phyloP scores from a whole-genome alignment of 2,888 invertebrate species.

The Cephalotes varians region DNA sequence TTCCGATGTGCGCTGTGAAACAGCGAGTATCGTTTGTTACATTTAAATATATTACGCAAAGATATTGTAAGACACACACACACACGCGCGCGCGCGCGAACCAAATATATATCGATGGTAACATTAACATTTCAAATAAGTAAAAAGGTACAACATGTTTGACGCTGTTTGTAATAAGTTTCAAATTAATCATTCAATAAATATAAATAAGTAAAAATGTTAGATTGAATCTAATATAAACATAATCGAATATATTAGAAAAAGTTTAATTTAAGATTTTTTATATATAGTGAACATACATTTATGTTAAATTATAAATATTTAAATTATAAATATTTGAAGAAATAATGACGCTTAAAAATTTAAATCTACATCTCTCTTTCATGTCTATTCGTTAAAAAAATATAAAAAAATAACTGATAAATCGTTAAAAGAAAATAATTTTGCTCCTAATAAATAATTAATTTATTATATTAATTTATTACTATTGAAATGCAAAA shows the following conservation, averaged over 20 bases:
- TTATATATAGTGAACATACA: background rate
- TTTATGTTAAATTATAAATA: background rate
- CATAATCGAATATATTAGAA: background rate
- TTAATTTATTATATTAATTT: slow-evolving; percentile 29
- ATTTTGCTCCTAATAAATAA: background rate
- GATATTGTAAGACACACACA: background rate
- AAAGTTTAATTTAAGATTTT: background rate
- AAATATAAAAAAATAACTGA: background rate
- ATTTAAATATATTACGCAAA: slow-evolving; percentile 20
- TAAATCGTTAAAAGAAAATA: background rate
- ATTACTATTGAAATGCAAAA: background rate
- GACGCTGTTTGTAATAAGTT: background rate
- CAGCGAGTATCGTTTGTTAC: background rate
- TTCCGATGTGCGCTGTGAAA: background rate
- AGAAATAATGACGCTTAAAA: background rate
- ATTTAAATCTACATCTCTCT: background rate
- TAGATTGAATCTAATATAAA: background rate
- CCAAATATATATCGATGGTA: too few relatives aligned
- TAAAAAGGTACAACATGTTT: background rate
- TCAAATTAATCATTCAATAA: background rate
- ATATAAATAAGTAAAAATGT: slow-evolving; percentile 3
- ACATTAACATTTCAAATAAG: background rate
- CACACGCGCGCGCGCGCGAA: too few relatives aligned
- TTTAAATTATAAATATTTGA: background rate
- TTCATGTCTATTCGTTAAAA: background rate